Base-by-base conservation (phyloP, 2,888 invertebrate genomes). In the Ophonus ardosiacus region DNA sequence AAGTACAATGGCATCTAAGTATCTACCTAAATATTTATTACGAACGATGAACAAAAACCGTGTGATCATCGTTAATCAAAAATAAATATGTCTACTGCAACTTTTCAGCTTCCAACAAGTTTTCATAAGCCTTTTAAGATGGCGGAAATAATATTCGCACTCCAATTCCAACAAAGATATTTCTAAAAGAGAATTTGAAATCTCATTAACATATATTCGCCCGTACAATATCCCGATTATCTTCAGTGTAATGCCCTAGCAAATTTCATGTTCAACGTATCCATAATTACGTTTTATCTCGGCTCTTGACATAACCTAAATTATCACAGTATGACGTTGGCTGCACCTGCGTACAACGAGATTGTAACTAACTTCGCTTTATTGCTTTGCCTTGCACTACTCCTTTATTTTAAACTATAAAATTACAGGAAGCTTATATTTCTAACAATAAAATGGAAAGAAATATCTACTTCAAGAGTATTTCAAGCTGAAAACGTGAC, bases 231-330 rank as follows among this genome's bases (percentile, higher is more conserved):
- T 68, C 13, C 21, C 68, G 68, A 68, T 68, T 68, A 68, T 68
- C 68, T 68, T 68, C 31, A n/a, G 40, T 68, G n/a, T 40, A 38
- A 68, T 68, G 68, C 24, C 15, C 38, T 15, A n/a, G 38, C n/a
- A 68, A 68, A 68, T 68, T 63, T 68, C 68, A 68, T 65, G 65
- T 31, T 65, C 21, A 65, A 65, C 65, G 24, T 68, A 68, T 68
- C 68, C 68, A 68, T 68, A 68, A 68, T 68, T 68, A 68, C 68
- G 31, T 68, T 68, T 68, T 68, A 68, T 68, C 68, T 31, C 68
- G 13, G 31, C 31, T 68, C 68, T 68, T 68, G 68, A 68, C 68
- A 68, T 68, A 68, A 68, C 68, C 38, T 68, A 68, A 68, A 68
- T 31, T 68, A 68, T 38, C n/a, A 38, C 68, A 31, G 24, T 7